Percentiles rank a stretch among this genome's conserved stretches.
phyloP scores from a whole-genome alignment of 2,113 vertebrate genomes.

The Romanogobio albipinnatus region DNA sequence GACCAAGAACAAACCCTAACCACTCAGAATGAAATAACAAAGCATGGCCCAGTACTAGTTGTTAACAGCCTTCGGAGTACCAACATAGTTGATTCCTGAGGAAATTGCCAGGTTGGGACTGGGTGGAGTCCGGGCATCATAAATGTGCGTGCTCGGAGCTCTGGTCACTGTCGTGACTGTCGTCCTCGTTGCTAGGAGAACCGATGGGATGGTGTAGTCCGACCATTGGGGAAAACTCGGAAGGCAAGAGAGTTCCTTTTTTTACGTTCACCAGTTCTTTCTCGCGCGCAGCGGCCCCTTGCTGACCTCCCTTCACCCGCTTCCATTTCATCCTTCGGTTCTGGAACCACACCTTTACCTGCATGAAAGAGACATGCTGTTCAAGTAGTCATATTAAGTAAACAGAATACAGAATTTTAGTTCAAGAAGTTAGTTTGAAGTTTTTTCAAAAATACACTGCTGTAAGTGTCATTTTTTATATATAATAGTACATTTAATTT shows the following conservation, averaged over 20 bases:
- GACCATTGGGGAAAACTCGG: slow-evolving; percentile 91
- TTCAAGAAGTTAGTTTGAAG: background rate
- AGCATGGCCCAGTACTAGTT: slow-evolving; percentile 29
- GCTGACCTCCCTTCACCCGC: slow-evolving; percentile 96
- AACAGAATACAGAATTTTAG: background rate
- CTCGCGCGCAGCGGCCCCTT: slow-evolving; percentile 92
- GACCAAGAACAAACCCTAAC: slow-evolving; percentile 30
- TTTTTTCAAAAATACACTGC: background rate
- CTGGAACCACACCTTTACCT: slow-evolving; percentile 99
- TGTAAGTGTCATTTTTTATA: background rate
- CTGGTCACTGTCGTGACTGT: slow-evolving; percentile 97
- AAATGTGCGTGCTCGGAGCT: slow-evolving; percentile 96
- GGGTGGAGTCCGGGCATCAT: slow-evolving; percentile 79
- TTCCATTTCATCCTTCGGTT: slow-evolving; percentile 99
- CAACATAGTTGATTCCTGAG: slow-evolving; percentile 83
- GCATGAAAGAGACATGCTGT: slow-evolving; percentile 28
- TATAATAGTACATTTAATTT: background rate
- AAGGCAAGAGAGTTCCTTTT: slow-evolving; percentile 93
- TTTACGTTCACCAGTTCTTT: slow-evolving; percentile 98
- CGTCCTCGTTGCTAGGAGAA: slow-evolving; percentile 88
- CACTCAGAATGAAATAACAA: background rate
- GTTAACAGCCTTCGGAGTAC: slow-evolving; percentile 73
- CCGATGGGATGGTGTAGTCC: slow-evolving; percentile 89
- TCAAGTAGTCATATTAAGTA: background rate
- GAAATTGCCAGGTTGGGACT: slow-evolving; percentile 67